phyloP scores from a whole-genome alignment of 2,113 vertebrate species.

The Boleophthalmus pectinirostris region DNA sequence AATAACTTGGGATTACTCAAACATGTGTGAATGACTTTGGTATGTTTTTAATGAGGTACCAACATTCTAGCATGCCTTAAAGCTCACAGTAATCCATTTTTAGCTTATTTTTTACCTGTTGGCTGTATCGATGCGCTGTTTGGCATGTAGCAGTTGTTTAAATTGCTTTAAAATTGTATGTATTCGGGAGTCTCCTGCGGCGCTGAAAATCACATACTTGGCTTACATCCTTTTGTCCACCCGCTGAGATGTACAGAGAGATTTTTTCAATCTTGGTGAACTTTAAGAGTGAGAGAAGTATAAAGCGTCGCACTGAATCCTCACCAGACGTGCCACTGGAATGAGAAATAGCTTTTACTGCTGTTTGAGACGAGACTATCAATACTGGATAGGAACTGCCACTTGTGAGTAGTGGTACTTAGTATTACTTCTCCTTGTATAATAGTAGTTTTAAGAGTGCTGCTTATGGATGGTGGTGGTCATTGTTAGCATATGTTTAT shows the following conservation, averaged over 20 bases:
- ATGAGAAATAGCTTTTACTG: neutral
- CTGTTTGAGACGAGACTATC: neutral
- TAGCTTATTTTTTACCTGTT: neutral
- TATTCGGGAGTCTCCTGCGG: conserved; percentile 21
- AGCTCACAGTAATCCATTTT: too few species aligned
- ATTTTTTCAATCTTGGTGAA: conserved; percentile 2
- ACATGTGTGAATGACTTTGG: too few species aligned
- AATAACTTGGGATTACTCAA: too few species aligned
- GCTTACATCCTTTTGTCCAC: conserved; percentile 4
- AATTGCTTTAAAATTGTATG: conserved; percentile 46
- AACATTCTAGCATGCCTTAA: too few species aligned
- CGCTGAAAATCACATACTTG: conserved; percentile 23
- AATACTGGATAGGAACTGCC: neutral
- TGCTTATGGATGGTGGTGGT: too few species aligned
- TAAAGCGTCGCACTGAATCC: too few species aligned
- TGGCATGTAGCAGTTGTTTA: conserved; percentile 28
- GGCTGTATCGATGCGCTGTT: conserved; percentile 1
- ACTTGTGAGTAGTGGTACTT: neutral
- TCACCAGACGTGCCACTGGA: neutral
- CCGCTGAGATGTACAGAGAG: conserved; percentile 17
- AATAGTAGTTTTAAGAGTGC: too few species aligned
- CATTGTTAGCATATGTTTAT: neutral
- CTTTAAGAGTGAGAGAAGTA: neutral
- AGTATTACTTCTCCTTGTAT: too few species aligned
- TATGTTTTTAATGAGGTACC: too few species aligned